phyloP scores from a whole-genome alignment of 2,888 invertebrate genomes.

The Cerceris rybyensis region DNA sequence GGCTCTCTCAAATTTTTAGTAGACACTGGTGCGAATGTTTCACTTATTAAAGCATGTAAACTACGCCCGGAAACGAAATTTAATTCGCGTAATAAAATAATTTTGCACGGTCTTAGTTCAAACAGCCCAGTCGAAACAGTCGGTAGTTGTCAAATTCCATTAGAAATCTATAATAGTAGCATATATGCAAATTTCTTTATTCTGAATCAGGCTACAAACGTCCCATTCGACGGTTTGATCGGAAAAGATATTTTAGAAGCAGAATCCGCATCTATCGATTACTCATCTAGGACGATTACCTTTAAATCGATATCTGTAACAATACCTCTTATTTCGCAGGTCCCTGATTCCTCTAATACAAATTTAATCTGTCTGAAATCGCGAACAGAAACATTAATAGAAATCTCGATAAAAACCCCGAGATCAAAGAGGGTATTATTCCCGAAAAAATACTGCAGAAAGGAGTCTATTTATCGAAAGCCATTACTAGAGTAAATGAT shows the following conservation, averaged over 20 bases:
- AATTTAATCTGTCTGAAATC: too few species aligned
- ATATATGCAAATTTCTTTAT: neutral
- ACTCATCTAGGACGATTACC: neutral
- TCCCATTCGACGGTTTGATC: conserved; percentile 1
- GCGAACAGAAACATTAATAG: too few species aligned
- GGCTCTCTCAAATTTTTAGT: neutral
- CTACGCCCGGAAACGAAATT: neutral
- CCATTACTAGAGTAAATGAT: too few species aligned
- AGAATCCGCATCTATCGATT: neutral
- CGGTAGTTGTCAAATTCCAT: neutral
- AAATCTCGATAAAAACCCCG: too few species aligned
- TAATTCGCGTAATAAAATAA: neutral
- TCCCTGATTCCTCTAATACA: neutral
- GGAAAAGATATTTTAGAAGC: neutral
- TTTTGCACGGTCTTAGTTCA: neutral
- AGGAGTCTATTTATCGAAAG: too few species aligned
- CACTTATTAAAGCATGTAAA: neutral
- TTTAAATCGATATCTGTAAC: neutral
- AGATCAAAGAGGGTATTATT: too few species aligned
- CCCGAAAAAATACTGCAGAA: too few species aligned
- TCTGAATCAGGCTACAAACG: neutral
- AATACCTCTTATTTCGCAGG: neutral
- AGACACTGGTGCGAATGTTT: neutral
- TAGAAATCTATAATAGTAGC: neutral
- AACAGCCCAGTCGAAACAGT: neutral